These are phyloP conservation scores for Himalopsyche tibetana DNA, from an alignment of 2,888 invertebrate species.

Conservation along the genomic window DNA sequence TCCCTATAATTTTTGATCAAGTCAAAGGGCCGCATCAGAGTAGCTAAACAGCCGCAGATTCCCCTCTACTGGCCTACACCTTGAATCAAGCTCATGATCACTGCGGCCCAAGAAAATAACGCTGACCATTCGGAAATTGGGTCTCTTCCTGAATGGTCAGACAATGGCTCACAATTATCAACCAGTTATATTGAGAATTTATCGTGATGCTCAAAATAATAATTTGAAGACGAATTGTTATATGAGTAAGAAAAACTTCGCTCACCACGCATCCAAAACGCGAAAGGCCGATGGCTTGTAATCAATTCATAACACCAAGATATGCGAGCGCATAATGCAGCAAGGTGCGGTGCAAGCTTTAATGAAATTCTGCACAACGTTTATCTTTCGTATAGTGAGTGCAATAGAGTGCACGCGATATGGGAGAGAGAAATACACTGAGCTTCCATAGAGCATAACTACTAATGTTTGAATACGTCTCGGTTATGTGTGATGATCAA, in stretches of 20 bases:
- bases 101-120: too few species aligned
- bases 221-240: neutral
- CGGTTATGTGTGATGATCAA: neutral
- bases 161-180: too few species aligned
- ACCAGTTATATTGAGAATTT: too few species aligned
- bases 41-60: too few species aligned
- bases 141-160: too few species aligned
- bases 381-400: constrained; percentile 49
- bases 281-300: constrained; percentile 38
- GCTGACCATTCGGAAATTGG: too few species aligned
- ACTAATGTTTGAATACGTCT: neutral
- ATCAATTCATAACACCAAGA: constrained; percentile 55
- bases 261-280: constrained; percentile 11
- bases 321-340: constrained; percentile 45
- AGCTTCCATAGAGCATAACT: neutral
- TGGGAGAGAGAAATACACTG: neutral
- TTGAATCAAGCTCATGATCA: too few species aligned
- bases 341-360: constrained; percentile 50
- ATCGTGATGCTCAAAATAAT: too few species aligned
- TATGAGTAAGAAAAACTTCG: neutral
- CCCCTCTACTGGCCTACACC: too few species aligned
- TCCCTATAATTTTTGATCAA: too few species aligned
- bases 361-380: constrained; percentile 58
- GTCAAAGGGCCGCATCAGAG: too few species aligned
- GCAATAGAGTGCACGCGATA: constrained; percentile 28